Conservation (phyloP, 2,888 invertebrate species). For the Saturnia pavonia region DNA sequence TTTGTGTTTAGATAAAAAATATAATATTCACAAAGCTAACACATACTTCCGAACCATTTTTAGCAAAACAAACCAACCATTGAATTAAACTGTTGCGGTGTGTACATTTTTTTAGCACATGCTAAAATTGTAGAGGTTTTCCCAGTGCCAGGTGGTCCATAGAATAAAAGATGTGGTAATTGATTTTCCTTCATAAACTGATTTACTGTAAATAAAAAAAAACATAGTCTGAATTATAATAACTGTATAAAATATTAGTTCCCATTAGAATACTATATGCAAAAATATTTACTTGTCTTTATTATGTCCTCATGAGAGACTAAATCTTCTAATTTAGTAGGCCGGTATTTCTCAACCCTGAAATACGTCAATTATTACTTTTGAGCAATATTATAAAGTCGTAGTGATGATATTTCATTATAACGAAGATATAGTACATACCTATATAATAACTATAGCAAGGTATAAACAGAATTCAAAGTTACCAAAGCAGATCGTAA, state of each 20-base stretch:
- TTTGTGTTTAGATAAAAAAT: not conserved
- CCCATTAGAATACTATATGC: not conserved
- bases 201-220: slow-evolving; percentile 83
- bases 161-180: slow-evolving; percentile 97
- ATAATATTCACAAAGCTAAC: not conserved
- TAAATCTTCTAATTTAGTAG: slow-evolving; percentile 93
- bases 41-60: not conserved
- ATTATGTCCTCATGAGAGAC: slow-evolving; percentile 99
- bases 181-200: slow-evolving; percentile 95
- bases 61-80: slow-evolving; percentile 86
- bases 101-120: slow-evolving; percentile 95
- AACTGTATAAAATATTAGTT: not conserved
- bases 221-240: not conserved
- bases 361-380: slow-evolving; percentile 33
- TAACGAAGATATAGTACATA: not conserved
- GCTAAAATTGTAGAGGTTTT: slow-evolving; percentile 99
- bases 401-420: too few relatives aligned
- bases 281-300: slow-evolving; percentile 89
- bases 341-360: slow-evolving; percentile 99
- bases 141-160: slow-evolving; percentile 99
- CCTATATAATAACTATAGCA: too few relatives aligned
- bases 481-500: not conserved
- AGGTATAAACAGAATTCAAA: too few relatives aligned
- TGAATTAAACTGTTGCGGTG: slow-evolving; percentile 93
- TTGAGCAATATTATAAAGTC: too few relatives aligned